A percentile compares a stretch with the other conserved stretches of the same genome.
phyloP scores from a whole-genome alignment of 2,797 vertebrate genomes.

The Cossypha polioptera region DNA sequence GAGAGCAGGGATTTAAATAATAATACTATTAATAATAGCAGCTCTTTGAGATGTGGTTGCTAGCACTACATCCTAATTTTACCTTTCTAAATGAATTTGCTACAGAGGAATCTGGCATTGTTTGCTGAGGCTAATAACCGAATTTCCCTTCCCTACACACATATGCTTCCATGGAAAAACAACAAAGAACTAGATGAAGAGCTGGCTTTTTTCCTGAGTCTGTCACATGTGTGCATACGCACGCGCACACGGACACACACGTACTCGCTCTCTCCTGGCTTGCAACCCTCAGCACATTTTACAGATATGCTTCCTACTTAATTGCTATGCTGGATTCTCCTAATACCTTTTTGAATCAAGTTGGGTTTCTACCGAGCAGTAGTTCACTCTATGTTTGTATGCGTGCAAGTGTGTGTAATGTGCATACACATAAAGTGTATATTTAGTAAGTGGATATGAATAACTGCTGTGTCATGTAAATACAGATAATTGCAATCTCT shows the following conservation, averaged over 20 bases:
- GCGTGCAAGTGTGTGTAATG: fast-evolving
- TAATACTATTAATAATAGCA: slow-evolving; percentile 41
- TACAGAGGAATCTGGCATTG: slow-evolving; percentile 40
- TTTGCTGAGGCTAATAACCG: slow-evolving; percentile 46
- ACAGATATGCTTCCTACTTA: slow-evolving; percentile 23
- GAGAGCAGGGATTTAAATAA: slow-evolving; percentile 58
- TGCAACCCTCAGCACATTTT: slow-evolving; percentile 49
- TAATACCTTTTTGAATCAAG: slow-evolving; percentile 45
- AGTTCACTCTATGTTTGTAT: neutral
- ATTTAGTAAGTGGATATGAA: neutral
- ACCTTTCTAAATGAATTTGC: slow-evolving; percentile 62
- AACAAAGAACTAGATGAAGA: slow-evolving; percentile 50
- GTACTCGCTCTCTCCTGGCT: slow-evolving; percentile 11
- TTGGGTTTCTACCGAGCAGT: slow-evolving; percentile 35
- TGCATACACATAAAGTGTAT: neutral
- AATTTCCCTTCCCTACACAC: slow-evolving; percentile 49
- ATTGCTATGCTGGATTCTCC: slow-evolving; percentile 39
- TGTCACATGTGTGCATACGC: slow-evolving; percentile 61
- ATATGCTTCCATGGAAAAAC: slow-evolving; percentile 32
- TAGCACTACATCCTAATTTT: slow-evolving; percentile 61
- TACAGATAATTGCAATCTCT: slow-evolving; percentile 57
- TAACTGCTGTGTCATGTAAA: slow-evolving; percentile 44
- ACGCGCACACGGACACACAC: slow-evolving; percentile 6
- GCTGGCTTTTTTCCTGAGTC: slow-evolving; percentile 44
- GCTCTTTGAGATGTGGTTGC: slow-evolving; percentile 5